phyloP scores from a whole-genome alignment of 2,797 vertebrate genomes.

The Cuculus canorus region DNA sequence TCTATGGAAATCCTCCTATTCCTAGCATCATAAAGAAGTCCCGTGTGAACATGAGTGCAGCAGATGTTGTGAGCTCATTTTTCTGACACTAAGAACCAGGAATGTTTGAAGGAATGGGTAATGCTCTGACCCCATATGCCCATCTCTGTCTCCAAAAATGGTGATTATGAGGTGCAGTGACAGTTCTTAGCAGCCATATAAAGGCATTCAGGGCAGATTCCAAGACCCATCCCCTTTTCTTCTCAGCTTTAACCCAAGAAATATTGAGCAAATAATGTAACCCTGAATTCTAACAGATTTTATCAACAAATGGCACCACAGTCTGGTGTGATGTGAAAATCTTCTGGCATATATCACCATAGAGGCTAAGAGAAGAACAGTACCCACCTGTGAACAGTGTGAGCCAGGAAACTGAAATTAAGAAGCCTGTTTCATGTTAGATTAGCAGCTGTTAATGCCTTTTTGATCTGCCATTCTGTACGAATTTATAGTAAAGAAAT shows the following conservation, averaged over 20 bases:
- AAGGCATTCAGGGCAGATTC: not conserved
- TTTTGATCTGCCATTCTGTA: slow-evolving; percentile 3
- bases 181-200: not conserved
- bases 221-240: not conserved
- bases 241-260: not conserved
- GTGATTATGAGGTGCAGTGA: not conserved
- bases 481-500: slow-evolving; percentile 26
- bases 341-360: fast-evolving
- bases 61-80: not conserved
- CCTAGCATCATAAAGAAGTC: slow-evolving; percentile 11
- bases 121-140: not conserved
- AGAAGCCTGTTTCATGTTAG: not conserved
- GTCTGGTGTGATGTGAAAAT: not conserved
- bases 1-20: slow-evolving; percentile 34
- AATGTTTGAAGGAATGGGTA: slow-evolving; percentile 20
- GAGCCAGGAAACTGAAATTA: not conserved
- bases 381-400: not conserved
- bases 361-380: not conserved
- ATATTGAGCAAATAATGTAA: not conserved
- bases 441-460: slow-evolving; percentile 14
- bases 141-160: not conserved
- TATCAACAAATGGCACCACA: slow-evolving; percentile 1
- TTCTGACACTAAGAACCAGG: not conserved
- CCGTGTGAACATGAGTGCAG: not conserved
- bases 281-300: not conserved